These are phyloP conservation scores for Corydoras sp. DNA, from an alignment of 2,113 vertebrate species.

Conservation along the genomic window DNA sequence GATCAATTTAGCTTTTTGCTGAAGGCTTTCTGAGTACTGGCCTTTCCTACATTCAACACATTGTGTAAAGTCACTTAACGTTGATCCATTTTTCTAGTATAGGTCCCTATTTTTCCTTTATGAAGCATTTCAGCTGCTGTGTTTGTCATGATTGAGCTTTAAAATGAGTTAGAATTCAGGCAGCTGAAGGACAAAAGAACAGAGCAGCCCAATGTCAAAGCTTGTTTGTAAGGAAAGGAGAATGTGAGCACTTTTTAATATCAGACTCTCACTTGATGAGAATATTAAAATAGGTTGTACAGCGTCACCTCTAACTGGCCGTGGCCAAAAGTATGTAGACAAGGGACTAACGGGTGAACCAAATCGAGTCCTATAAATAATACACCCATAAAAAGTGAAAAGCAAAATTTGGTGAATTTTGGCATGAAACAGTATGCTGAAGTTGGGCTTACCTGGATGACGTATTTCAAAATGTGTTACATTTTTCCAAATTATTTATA, in stretches of 20 bases:
- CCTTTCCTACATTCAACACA: slow-evolving; percentile 53
- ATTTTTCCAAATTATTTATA: too few relatives aligned
- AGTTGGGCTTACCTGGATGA: too few relatives aligned
- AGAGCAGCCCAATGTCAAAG: slow-evolving; percentile 34
- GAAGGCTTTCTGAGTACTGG: slow-evolving; percentile 14
- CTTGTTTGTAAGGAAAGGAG: slow-evolving; percentile 1
- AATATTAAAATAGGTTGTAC: too few relatives aligned
- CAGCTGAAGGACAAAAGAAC: slow-evolving; percentile 58
- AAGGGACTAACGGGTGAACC: too few relatives aligned
- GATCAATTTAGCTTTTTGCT: not conserved
- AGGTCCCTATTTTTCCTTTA: slow-evolving; percentile 48
- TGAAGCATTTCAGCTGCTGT: slow-evolving; percentile 43
- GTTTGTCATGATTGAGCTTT: slow-evolving; percentile 54
- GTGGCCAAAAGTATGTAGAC: too few relatives aligned
- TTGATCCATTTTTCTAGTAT: slow-evolving; percentile 60
- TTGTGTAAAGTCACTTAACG: slow-evolving; percentile 56
- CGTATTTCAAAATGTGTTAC: too few relatives aligned
- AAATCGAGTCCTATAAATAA: too few relatives aligned
- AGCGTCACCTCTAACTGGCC: too few relatives aligned
- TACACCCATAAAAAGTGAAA: too few relatives aligned
- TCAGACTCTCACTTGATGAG: slow-evolving; percentile 11
- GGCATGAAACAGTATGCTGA: too few relatives aligned
- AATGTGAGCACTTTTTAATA: slow-evolving; percentile 11
- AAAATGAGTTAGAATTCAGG: slow-evolving; percentile 62
- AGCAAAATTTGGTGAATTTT: too few relatives aligned